Base-by-base conservation (phyloP, 2,113 vertebrate genomes). In the Panthera uncia region DNA sequence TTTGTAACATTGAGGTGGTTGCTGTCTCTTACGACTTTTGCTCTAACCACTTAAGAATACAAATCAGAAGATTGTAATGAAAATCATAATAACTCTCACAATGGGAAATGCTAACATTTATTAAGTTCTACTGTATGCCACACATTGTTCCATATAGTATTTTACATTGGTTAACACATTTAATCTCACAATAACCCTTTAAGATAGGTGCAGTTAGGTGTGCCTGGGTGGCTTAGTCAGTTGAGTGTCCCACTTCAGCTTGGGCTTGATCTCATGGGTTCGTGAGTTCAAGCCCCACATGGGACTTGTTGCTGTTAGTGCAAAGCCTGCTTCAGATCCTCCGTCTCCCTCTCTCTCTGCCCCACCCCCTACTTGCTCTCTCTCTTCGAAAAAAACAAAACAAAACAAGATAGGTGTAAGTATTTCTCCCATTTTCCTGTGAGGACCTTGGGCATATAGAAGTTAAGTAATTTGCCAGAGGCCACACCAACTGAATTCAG, bases 91-190 rank as follows among this genome's bases (percentile, higher is more conserved):
- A 87, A 82, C 38, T 16, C 38, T 63, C 65, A 74, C 25, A 81
- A 36, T 27, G 88, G 5, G 6, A 89, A 41, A 38, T 71, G 14
- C 4, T 50, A 92, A 52, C 7, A 10, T 89, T 94, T 52, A 23
- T n/a, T 68, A 33, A 83, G 23, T 50, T 16, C 33, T 91, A 57
- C 12, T 57, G 14, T 61, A 73, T 36, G 38, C 19, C 55, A 68
- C 19, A 68, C 16, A 52, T 36, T 19, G 4, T 80, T 74, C 38
- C 85, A 31, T 1, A 29, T 33, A 81, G 29, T 71, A 29, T 10
- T 96, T 87, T 92, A 55, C 41, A 65, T 65, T 94, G 16, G 38
- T 45, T 94, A 69, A 61, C 16, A 91, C 31, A 36, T 61, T 97
- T 86, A 83, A 15, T 91, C 18, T 83, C 10, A 31, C 10, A 84